Percentiles rank a stretch among this genome's conserved stretches.
Conservation (phyloP, 2,797 vertebrate species). For the Arnoldichthys spilopterus region DNA sequence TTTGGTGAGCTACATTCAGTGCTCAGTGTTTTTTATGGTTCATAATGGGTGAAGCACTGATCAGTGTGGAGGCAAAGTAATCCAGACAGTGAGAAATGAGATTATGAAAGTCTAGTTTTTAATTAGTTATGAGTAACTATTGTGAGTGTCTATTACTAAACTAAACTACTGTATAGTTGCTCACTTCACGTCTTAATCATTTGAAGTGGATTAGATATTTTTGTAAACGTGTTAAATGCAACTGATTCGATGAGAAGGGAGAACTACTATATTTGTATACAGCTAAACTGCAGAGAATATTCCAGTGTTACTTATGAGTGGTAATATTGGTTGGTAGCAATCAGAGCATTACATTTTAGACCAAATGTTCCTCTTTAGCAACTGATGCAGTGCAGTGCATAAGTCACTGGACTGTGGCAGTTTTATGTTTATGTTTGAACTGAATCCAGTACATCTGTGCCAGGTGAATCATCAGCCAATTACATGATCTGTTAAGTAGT, state of each 20-base stretch:
- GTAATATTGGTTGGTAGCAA: neutral
- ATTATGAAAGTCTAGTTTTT: neutral
- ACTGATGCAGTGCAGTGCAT: neutral
- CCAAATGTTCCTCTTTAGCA: conserved; percentile 5
- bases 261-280: conserved; percentile 56
- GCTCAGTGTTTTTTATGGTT: conserved; percentile 1
- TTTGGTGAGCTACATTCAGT: neutral
- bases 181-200: neutral
- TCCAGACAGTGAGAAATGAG: conserved; percentile 1
- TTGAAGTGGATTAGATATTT: conserved; percentile 28
- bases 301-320: neutral
- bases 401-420: neutral
- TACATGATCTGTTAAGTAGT: too few relatives aligned
- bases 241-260: conserved; percentile 25
- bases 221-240: conserved; percentile 8
- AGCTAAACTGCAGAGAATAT: conserved; percentile 13
- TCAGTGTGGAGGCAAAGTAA: neutral
- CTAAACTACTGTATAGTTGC: neutral
- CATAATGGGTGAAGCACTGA: neutral
- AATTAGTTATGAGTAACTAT: neutral
- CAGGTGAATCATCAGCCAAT: too few relatives aligned
- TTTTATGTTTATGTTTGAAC: neutral
- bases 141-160: neutral
- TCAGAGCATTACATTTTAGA: conserved; percentile 8
- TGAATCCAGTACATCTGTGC: neutral